phyloP scores from a whole-genome alignment of 2,113 vertebrate species.

The Xenopus borealis region DNA sequence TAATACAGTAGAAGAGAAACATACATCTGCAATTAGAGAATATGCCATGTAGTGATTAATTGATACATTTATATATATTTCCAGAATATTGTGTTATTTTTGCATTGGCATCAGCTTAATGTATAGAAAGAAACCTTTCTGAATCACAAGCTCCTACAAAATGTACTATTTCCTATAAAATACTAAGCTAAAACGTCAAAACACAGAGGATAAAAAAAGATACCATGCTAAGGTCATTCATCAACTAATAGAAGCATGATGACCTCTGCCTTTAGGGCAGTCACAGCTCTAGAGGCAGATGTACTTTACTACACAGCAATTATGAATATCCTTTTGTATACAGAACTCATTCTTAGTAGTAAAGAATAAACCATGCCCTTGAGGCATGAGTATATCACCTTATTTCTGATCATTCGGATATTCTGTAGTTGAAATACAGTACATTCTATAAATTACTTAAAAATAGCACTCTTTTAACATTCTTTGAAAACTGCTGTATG shows the following conservation, averaged over 20 bases:
- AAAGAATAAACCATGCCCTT: slow-evolving; percentile 30
- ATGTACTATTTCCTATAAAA: slow-evolving; percentile 23
- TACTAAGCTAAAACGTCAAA: slow-evolving; percentile 14
- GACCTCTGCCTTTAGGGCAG: slow-evolving; percentile 38
- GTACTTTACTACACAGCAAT: slow-evolving; percentile 42
- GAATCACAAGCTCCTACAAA: slow-evolving; percentile 2
- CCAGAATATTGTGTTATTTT: background rate
- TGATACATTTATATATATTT: too few species aligned
- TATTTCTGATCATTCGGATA: slow-evolving; percentile 26
- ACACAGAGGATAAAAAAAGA: slow-evolving; percentile 22
- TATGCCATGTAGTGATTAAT: too few species aligned
- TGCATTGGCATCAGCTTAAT: slow-evolving; percentile 1
- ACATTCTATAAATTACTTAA: slow-evolving; percentile 3
- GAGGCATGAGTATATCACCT: slow-evolving; percentile 38
- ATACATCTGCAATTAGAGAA: too few species aligned
- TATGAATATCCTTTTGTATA: slow-evolving; percentile 36
- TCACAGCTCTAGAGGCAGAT: slow-evolving; percentile 36
- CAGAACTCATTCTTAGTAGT: slow-evolving; percentile 15
- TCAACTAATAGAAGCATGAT: slow-evolving; percentile 40
- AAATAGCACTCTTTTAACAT: slow-evolving; percentile 1
- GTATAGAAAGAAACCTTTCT: background rate
- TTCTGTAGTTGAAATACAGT: slow-evolving; percentile 12
- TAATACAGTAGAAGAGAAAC: too few species aligned
- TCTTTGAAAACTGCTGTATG: too few species aligned
- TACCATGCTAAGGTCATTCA: slow-evolving; percentile 35